These are phyloP conservation scores for Phocoena phocoena DNA, from an alignment of 2,113 vertebrate species.

Conservation along the genomic window DNA sequence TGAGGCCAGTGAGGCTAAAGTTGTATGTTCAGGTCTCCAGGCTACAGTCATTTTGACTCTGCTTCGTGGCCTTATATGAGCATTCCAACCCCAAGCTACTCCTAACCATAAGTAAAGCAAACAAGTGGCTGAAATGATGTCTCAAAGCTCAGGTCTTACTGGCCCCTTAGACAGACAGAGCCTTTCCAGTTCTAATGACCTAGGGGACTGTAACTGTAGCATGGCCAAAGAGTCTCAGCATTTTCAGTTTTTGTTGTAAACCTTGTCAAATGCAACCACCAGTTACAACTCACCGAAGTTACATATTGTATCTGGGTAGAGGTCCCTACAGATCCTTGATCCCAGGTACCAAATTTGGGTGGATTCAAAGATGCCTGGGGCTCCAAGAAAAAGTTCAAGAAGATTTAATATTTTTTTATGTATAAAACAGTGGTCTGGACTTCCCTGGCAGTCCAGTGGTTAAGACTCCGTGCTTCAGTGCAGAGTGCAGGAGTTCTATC, in stretches of 20 bases:
- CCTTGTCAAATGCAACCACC: neutral
- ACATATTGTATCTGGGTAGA: neutral
- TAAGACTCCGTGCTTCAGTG: rapidly evolving
- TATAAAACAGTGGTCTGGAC: neutral
- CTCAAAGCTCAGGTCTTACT: neutral
- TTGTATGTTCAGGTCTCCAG: neutral
- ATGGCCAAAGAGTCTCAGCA: neutral
- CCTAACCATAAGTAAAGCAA: neutral
- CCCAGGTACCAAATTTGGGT: neutral
- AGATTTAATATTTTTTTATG: neutral
- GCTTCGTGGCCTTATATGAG: neutral
- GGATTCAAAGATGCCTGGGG: neutral
- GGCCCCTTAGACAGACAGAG: neutral
- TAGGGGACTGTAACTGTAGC: neutral
- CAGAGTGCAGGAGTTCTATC: neutral
- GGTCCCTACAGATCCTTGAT: neutral
- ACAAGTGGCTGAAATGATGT: neutral
- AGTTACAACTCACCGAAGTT: neutral
- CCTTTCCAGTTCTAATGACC: neutral
- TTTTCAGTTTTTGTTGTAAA: conserved; percentile 37
- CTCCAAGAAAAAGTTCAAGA: neutral
- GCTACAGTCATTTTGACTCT: neutral
- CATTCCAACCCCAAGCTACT: neutral
- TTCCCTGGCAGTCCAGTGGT: neutral
- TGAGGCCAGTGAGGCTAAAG: neutral